phyloP scores from a whole-genome alignment of 1,140 invertebrate genomes.

The Oncopodura yosiiana region DNA sequence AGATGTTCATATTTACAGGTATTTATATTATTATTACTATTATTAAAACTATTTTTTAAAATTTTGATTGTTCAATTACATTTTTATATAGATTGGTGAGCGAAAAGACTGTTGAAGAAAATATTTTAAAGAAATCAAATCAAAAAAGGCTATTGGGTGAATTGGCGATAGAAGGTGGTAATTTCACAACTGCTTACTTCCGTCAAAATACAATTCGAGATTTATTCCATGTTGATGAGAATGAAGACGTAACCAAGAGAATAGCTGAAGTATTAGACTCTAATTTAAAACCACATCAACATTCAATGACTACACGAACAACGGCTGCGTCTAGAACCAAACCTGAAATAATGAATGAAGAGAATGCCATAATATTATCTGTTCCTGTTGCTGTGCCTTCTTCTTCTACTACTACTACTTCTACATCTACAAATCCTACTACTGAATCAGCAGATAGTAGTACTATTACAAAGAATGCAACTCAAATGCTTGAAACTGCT shows the following conservation, averaged over 20 bases:
- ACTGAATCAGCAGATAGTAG: conserved; percentile 20
- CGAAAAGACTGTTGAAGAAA: conserved; percentile 96
- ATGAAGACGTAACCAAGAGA: conserved; percentile 48
- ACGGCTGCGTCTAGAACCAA: too few species aligned
- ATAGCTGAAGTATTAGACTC: conserved; percentile 54
- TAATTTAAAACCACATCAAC: conserved; percentile 5
- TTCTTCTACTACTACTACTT: too few species aligned
- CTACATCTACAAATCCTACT: too few species aligned
- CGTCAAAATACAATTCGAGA: conserved; percentile 80
- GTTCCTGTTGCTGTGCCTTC: too few species aligned
- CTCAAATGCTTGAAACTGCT: conserved; percentile 56
- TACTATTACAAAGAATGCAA: neutral
- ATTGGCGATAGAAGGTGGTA: conserved; percentile 96
- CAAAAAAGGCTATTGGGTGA: conserved; percentile 93
- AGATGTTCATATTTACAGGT: conserved; percentile 97
- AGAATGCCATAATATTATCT: too few species aligned
- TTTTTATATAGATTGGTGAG: conserved; percentile 65
- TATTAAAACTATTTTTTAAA: conserved; percentile 6
- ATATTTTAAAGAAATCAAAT: conserved; percentile 97
- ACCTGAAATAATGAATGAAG: too few species aligned
- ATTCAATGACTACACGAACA: too few species aligned
- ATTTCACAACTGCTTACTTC: conserved; percentile 96
- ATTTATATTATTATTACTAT: conserved; percentile 6
- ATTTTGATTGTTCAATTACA: conserved; percentile 8
- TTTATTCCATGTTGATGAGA: conserved; percentile 68